These are phyloP conservation scores for Physeter macrocephalus DNA, from an alignment of 2,113 vertebrate species.

Conservation along the genomic window DNA sequence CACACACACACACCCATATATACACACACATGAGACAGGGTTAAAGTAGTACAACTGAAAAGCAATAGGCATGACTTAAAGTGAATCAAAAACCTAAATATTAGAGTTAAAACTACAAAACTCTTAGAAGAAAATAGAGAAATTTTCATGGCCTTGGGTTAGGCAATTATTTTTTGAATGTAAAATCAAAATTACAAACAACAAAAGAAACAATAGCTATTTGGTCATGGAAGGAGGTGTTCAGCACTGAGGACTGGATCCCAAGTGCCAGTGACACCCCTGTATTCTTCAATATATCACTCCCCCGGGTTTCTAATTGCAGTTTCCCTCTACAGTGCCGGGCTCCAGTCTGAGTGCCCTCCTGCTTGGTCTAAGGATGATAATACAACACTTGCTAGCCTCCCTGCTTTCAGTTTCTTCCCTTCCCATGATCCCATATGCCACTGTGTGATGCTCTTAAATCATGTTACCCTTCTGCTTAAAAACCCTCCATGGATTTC, in stretches of 20 bases:
- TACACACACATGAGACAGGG: background rate
- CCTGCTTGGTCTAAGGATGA: background rate
- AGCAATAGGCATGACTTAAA: background rate
- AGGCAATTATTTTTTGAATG: background rate
- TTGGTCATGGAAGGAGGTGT: background rate
- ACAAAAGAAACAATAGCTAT: background rate
- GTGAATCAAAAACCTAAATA: background rate
- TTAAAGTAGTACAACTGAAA: background rate
- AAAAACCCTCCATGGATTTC: background rate
- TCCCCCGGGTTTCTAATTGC: background rate
- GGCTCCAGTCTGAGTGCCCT: background rate
- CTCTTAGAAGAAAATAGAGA: background rate
- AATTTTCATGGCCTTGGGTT: background rate
- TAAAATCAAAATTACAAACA: background rate
- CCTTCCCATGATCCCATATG: background rate
- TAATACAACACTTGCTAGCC: background rate
- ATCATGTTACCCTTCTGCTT: background rate
- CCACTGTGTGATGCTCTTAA: background rate
- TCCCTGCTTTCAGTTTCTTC: background rate
- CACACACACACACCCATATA: background rate
- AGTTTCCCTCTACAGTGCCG: background rate
- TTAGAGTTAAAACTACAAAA: background rate
- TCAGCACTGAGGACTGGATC: background rate
- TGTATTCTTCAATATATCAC: background rate
- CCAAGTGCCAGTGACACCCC: background rate